Percentiles rank a stretch among this genome's conserved stretches.
phyloP scores from a whole-genome alignment of 2,113 vertebrate species.

The Equus przewalskii region DNA sequence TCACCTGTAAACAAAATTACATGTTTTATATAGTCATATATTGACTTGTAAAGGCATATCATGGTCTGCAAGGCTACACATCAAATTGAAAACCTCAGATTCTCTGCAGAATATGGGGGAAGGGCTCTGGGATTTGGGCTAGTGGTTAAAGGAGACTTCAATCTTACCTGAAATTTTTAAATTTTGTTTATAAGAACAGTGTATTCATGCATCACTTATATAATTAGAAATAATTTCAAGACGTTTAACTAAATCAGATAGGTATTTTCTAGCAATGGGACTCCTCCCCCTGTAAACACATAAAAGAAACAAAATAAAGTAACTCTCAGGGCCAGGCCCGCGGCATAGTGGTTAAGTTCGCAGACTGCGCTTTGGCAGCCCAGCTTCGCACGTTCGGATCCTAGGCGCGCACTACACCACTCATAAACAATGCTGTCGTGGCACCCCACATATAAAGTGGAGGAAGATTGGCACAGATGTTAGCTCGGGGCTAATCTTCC shows the following conservation, averaged over 20 bases:
- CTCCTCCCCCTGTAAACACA: background rate
- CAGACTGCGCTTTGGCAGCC: too few relatives aligned
- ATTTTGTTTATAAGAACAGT: slow-evolving; percentile 46
- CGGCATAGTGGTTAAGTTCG: too few relatives aligned
- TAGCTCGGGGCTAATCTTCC: too few relatives aligned
- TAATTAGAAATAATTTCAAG: slow-evolving; percentile 49
- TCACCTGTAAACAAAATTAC: background rate
- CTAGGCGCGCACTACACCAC: too few relatives aligned
- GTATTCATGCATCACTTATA: slow-evolving; percentile 11
- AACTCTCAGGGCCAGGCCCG: background rate
- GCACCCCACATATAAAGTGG: too few relatives aligned
- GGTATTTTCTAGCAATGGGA: background rate
- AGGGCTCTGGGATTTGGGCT: background rate
- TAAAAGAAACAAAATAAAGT: background rate
- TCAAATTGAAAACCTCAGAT: background rate
- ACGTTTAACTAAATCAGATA: slow-evolving; percentile 8
- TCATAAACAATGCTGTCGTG: too few relatives aligned
- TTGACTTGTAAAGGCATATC: background rate
- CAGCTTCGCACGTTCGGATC: too few relatives aligned
- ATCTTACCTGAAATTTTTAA: background rate
- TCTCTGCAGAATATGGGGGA: background rate
- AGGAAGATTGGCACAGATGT: too few relatives aligned
- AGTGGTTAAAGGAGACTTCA: background rate
- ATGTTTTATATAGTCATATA: background rate
- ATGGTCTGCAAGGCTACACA: background rate